phyloP scores from a whole-genome alignment of 2,888 invertebrate genomes.

The Dryobotodes eremita region DNA sequence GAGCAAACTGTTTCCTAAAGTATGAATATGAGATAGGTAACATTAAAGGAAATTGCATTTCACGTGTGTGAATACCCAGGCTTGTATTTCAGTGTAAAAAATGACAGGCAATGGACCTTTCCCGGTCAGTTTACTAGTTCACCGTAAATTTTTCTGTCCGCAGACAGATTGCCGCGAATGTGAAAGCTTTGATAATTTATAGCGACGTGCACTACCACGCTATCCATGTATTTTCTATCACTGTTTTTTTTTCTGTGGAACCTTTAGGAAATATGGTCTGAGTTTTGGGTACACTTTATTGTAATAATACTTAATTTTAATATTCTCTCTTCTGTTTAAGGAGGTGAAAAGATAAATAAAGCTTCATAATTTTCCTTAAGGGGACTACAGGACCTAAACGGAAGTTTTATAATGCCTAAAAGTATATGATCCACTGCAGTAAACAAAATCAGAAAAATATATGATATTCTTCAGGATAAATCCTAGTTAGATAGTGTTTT shows the following conservation, averaged over 20 bases:
- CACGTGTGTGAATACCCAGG: constrained; percentile 15
- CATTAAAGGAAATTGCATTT: constrained; percentile 40
- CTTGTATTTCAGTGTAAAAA: constrained; percentile 46
- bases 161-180: constrained; percentile 60
- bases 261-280: constrained; percentile 29
- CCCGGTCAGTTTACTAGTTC: constrained; percentile 49
- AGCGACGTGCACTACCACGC: constrained; percentile 59
- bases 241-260: constrained; percentile 12
- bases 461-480: no score
- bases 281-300: background rate
- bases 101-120: constrained; percentile 32
- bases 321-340: background rate
- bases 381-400: no score
- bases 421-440: no score
- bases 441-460: no score
- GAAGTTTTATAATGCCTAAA: no score
- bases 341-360: background rate
- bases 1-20: constrained; percentile 20
- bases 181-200: constrained; percentile 63
- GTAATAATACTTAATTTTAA: constrained; percentile 1
- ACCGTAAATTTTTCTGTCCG: constrained; percentile 50
- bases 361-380: constrained; percentile 17
- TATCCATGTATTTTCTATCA: constrained; percentile 48
- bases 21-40: constrained; percentile 25
- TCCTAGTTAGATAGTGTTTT: no score